These are phyloP conservation scores for Chaetophractus vellerosus DNA, from an alignment of 2,797 vertebrate species.

Conservation along the genomic window DNA sequence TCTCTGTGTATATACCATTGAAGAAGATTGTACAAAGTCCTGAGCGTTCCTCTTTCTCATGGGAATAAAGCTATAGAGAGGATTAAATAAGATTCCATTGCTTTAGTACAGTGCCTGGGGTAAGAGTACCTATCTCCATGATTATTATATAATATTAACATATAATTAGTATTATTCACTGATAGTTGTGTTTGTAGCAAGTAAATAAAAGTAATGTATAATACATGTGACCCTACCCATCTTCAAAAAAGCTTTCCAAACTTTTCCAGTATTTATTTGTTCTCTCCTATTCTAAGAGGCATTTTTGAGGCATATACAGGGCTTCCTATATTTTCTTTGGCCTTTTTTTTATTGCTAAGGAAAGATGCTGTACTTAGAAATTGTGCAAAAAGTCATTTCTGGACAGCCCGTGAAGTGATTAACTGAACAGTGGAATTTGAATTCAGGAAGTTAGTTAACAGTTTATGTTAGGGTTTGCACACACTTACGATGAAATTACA, in stretches of 20 bases:
- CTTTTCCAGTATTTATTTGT: not conserved
- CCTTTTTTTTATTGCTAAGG: not conserved
- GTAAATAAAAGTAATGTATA: not conserved
- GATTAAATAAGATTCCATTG: not conserved
- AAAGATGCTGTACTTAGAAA: not conserved
- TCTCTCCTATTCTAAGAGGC: not conserved
- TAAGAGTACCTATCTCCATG: not conserved
- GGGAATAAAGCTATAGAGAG: not conserved
- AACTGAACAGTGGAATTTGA: not conserved
- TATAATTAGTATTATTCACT: not conserved
- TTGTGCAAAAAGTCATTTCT: not conserved
- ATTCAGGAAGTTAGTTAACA: not conserved
- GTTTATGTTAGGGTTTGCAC: rapidly evolving
- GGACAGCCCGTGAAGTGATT: not conserved
- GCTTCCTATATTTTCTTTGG: not conserved
- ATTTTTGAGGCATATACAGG: not conserved
- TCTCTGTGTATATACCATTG: not conserved
- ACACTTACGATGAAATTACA: not conserved
- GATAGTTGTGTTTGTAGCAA: not conserved
- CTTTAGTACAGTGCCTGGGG: not conserved
- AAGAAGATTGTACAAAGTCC: not conserved
- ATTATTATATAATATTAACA: not conserved
- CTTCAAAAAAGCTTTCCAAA: not conserved
- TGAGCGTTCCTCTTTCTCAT: not conserved
- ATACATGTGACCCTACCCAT: not conserved